phyloP scores from a whole-genome alignment of 2,113 vertebrate species.

The Platycercus adscitus region DNA sequence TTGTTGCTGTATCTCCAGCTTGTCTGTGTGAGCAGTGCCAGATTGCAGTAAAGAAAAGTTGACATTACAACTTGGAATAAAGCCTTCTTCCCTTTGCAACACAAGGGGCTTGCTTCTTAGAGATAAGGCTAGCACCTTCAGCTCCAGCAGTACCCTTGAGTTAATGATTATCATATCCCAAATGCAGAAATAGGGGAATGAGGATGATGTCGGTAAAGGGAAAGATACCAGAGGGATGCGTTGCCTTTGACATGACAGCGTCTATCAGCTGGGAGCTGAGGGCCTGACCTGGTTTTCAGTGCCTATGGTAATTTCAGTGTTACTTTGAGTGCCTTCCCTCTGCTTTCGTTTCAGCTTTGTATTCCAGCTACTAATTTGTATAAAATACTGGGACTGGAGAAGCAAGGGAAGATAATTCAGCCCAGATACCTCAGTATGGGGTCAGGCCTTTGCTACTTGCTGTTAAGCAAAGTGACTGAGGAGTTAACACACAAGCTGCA shows the following conservation, averaged over 20 bases:
- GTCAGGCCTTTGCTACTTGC: neutral
- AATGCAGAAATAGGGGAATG: neutral
- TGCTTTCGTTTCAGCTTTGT: neutral
- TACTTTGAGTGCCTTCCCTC: neutral
- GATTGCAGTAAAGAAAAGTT: slow-evolving; percentile 10
- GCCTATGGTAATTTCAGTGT: neutral
- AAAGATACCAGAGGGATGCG: neutral
- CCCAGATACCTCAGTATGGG: neutral
- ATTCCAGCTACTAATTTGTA: neutral
- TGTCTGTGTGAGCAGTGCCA: neutral
- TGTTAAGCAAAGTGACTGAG: neutral
- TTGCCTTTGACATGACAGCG: neutral
- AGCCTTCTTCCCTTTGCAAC: neutral
- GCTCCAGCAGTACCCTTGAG: neutral
- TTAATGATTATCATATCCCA: neutral
- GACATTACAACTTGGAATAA: neutral
- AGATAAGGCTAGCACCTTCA: neutral
- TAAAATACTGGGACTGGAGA: neutral
- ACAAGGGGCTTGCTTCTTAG: neutral
- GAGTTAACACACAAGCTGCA: fast-evolving
- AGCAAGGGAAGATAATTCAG: neutral
- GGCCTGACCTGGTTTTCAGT: neutral
- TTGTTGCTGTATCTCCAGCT: slow-evolving; percentile 9
- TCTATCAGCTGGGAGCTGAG: neutral
- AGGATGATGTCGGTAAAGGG: neutral